Conservation (phyloP, 2,888 invertebrate genomes). For the Pseudoips prasinana region DNA sequence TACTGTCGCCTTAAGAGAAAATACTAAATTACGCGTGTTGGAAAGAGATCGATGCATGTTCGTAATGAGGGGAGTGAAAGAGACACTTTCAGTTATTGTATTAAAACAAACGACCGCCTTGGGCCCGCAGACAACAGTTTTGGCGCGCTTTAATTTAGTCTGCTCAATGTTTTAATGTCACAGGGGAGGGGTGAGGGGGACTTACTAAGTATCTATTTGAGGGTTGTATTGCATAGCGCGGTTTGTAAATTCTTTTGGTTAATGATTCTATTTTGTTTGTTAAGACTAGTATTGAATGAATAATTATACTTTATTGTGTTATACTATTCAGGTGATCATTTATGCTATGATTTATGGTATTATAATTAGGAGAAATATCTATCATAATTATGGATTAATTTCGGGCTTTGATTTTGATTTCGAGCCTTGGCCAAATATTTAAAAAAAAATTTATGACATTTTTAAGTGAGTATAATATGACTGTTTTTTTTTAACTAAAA, state of each 20-base stretch:
- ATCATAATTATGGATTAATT: no score
- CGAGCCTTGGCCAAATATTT: no score
- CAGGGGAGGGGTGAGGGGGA: conserved; percentile 47
- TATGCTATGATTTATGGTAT: no score
- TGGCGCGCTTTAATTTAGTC: conserved; percentile 81
- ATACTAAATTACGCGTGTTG: conserved; percentile 56
- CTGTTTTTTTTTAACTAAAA: no score
- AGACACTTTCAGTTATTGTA: conserved; percentile 74
- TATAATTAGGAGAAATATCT: no score
- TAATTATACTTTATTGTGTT: conserved; percentile 19
- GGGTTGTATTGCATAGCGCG: conserved; percentile 58
- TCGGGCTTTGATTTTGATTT: no score
- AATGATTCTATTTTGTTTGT: conserved; percentile 54
- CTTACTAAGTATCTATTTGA: conserved; percentile 78
- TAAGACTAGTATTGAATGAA: conserved; percentile 16
- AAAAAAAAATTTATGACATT: no score
- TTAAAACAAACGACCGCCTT: conserved; percentile 81
- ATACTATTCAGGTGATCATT: conserved; percentile 4
- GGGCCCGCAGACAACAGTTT: conserved; percentile 77
- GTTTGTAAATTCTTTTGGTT: conserved; percentile 74
- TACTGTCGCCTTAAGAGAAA: conserved; percentile 71
- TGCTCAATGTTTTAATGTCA: conserved; percentile 78
- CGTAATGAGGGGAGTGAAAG: conserved; percentile 59
- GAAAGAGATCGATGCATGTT: conserved; percentile 46
- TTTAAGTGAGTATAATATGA: no score